phyloP scores from a whole-genome alignment of 2,888 invertebrate genomes.

The Caenorhabditis wallacei region DNA sequence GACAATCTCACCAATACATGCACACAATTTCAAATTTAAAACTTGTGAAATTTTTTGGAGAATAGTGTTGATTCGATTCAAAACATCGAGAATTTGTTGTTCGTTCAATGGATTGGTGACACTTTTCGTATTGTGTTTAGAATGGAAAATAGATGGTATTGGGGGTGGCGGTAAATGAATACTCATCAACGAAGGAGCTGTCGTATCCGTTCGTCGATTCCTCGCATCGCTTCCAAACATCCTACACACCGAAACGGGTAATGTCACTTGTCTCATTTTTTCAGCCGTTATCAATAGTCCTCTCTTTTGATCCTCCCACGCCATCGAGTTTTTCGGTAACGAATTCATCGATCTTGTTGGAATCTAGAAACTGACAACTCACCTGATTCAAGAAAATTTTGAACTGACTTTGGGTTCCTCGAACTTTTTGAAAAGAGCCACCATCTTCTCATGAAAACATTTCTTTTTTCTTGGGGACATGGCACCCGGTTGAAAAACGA shows the following conservation, averaged over 20 bases:
- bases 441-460: no score
- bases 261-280: background rate
- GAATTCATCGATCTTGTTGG: background rate
- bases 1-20: slow-evolving; percentile 31
- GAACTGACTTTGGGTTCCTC: no score
- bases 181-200: slow-evolving; percentile 21
- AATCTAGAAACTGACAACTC: slow-evolving; percentile 1
- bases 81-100: slow-evolving; percentile 22
- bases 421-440: no score
- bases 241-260: slow-evolving; percentile 10
- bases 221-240: slow-evolving; percentile 28
- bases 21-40: slow-evolving; percentile 22
- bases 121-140: no score
- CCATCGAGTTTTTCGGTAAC: slow-evolving; percentile 46
- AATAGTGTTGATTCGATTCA: slow-evolving; percentile 31
- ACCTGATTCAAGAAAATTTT: background rate
- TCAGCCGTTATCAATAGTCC: slow-evolving; percentile 32
- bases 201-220: background rate
- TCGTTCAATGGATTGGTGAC: no score
- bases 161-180: slow-evolving; percentile 7
- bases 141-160: no score
- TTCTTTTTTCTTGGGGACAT: no score
- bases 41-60: slow-evolving; percentile 4
- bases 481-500: no score
- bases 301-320: slow-evolving; percentile 13